These are phyloP conservation scores for Camptogramma bilineatum DNA, from an alignment of 2,888 invertebrate genomes.

Conservation along the genomic window DNA sequence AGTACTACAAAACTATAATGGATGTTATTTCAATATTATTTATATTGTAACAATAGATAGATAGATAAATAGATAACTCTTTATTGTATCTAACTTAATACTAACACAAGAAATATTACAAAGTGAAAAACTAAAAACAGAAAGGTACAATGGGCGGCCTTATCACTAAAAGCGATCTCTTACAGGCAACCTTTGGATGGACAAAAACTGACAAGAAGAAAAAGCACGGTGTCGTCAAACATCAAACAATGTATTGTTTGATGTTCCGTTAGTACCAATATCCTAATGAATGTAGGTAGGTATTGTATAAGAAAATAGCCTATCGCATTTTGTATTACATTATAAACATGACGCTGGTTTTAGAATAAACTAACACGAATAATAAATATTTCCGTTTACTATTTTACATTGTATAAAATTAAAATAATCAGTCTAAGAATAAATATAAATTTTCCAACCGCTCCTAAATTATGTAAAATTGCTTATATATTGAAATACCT, in stretches of 20 bases:
- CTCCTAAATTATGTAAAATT: not conserved
- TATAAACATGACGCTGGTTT: not conserved
- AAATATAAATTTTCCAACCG: not conserved
- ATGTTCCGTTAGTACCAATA: not conserved
- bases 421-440: conserved; percentile 4
- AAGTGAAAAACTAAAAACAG: too few relatives aligned
- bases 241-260: not conserved
- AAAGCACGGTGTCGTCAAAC: too few relatives aligned
- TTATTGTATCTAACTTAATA: too few relatives aligned
- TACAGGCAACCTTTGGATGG: too few relatives aligned
- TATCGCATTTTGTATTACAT: not conserved
- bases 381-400: not conserved
- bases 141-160: too few relatives aligned
- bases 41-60: too few relatives aligned
- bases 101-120: too few relatives aligned
- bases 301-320: not conserved
- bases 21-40: too few relatives aligned
- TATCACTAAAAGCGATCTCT: too few relatives aligned
- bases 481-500: conserved; percentile 49
- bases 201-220: too few relatives aligned
- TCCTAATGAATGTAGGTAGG: not conserved
- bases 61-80: too few relatives aligned
- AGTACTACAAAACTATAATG: too few relatives aligned
- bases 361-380: not conserved
- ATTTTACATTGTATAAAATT: not conserved